Evolutionary conservation across 2,113 vertebrate species (phyloP), one percentile per base, ranked within the genome.

Genomic region (Bos javanicus): DNA sequence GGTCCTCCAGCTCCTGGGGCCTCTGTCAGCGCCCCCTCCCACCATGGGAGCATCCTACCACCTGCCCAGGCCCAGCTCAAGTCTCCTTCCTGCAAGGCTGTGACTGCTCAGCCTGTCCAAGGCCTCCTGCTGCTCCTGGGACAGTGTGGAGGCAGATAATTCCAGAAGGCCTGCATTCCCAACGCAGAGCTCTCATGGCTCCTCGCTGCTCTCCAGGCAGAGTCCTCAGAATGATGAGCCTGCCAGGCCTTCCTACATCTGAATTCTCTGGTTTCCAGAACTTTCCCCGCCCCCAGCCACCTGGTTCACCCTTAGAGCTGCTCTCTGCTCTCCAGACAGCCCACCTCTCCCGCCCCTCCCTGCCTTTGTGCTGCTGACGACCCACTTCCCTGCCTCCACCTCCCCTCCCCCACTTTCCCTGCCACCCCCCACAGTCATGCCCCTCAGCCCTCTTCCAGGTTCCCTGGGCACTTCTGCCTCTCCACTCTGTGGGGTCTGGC

Each of bases 1-100:
- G 28, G 56, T 43, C 33, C 56, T 11, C 62, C 50, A 21, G n/a
- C 56, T 54, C 60, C 54, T 7, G 48, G 56, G 92, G 33, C 64
- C 78, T 59, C 64, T n/a, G 48, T 16, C 10, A 39, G 67, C 2
- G 3, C 33, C 30, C 25, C 2, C 0, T 21, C 64, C 19, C 67
- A 71, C n/a, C 0, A 13, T 5, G 46, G 30, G 17, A 30, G 11
- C 4, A 1, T 6, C 80, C 21, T 8, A 4, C 6, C 13, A 0
- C 17, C 13, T 3, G 56, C 23, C 43, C 39, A 0, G 46, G 28
- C 87, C 64, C 10, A 36, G n/a, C 57, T 36, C 60, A 11, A 4
- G 67, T n/a, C 14, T 33, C 80, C 4, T 2, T 80, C 30, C 80
- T 28, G 6, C 39, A 12, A 3, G 30, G 26, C 16, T 50, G 26